Evolutionary conservation across 1,140 invertebrate genomes (phyloP), one percentile per base, ranked within the genome.

Genomic region (Dendrolimus punctatus): DNA sequence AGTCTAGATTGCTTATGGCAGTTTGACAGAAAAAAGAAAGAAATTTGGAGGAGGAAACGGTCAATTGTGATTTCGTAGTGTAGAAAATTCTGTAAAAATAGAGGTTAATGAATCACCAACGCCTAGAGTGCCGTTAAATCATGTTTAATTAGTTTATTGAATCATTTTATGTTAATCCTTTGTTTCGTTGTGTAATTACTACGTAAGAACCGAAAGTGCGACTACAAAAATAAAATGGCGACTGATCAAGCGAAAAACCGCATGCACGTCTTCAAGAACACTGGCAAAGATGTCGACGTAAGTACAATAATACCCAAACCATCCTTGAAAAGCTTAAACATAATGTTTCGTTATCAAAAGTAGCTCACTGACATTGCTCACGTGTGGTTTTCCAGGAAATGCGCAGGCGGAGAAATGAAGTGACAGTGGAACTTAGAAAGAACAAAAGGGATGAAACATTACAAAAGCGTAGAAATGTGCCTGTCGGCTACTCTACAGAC

Each of bases 361-460:
- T 41, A 5, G 6, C 49, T 8, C 39, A 52, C 47, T 60, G 53
- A 62, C 50, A 8, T 51, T 8, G 9, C 38, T 50, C 45, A 36
- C 47, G 50, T 63, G 46, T 74, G 58, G 69, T 73, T 88, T 23
- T 89, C 55, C 73, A 96, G 95, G 97, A 98, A 91, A 97, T 99
- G 94, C 92, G 97, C 84, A 94, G 97, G 81, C 91, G 97, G 64
- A 91, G 98, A 81, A 98, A 96, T 80, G 98, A 99, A 90, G 94
- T 97, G 40, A 98, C 96, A 55, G 95, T 99, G 6, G 97, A 99
- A 85, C 88, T 99, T 51, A 91, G 98, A 60, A 99, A 99, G 90
- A 97, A 96, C 76, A 99, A 99, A 90, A 91, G 97, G 61, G 97
- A 99, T 76, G 97, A 99, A 88, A 97, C 96, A 23, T 88, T 99